Conservation (phyloP, 2,888 invertebrate genomes). For the Spilarctia lutea region DNA sequence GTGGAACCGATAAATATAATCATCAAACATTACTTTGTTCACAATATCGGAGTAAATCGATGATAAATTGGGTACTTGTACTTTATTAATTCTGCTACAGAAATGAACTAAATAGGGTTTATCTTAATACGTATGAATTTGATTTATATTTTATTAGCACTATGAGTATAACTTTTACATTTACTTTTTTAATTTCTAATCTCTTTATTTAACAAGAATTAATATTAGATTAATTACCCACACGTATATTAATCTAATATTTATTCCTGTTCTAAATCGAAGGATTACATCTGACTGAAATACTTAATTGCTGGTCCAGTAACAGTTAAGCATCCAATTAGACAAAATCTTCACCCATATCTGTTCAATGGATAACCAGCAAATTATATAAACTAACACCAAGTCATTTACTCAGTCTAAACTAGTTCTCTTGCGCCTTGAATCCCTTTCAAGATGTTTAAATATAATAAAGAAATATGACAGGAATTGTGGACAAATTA, state of each 20-base stretch:
- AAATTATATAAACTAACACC: no score
- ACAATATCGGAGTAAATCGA: background rate
- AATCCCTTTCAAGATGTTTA: no score
- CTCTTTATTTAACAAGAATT: no score
- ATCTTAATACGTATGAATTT: background rate
- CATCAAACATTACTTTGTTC: constrained; percentile 14
- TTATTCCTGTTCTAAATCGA: background rate
- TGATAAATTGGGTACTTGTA: background rate
- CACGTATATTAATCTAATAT: background rate
- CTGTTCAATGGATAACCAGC: no score
- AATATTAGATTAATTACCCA: no score
- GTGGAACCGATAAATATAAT: background rate
- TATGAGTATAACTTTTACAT: background rate
- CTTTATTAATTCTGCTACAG: background rate
- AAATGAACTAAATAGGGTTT: background rate
- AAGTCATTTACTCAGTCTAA: no score
- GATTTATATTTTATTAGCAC: background rate
- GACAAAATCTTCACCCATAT: no score
- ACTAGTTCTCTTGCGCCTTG: no score
- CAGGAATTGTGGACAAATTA: no score
- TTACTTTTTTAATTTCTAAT: background rate
- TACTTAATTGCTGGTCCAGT: background rate
- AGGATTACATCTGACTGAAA: background rate
- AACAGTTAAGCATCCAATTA: no score
- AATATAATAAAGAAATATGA: no score